Evolutionary conservation across 2,113 vertebrate species (phyloP), one percentile per base, ranked within the genome.

Genomic region (Spheniscus mendiculus): DNA sequence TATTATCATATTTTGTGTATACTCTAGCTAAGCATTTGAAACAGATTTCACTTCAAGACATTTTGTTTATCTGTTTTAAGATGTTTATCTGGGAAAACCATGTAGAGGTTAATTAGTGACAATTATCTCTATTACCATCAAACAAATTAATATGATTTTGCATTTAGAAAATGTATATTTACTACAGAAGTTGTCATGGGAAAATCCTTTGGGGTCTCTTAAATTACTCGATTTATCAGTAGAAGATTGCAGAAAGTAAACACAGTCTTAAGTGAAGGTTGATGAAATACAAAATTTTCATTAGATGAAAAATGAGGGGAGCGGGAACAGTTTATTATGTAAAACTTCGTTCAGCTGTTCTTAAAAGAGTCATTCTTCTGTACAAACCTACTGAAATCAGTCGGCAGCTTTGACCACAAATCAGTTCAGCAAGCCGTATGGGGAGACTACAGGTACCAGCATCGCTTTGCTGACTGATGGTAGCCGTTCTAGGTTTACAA

Each of bases 61-160:
- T 91, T 91, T 85, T 87, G 38, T 84, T 92, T 95, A 74, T 92
- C 71, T 89, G 16, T 79, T 96, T 77, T 82, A 70, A 80, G 65
- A 85, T 88, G 16, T 85, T 96, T 91, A 86, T 94, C 70, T 83
- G 29, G 32, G n/a, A 85, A 82, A 94, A 83, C 22, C 40, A 58
- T 44, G 45, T 30, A 83, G 73, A 96, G 56, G 73, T 93, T 96
- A 91, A 94, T 96, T 94, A 93, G 70, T 44, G 32, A 69, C 74
- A 90, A 88, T 94, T 96, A 93, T 83, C 62, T 77, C 44, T 91
- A 66, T 66, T 90, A 80, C 66, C 26, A 55, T 95, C 49, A 93
- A 92, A 91, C 40, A 95, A 91, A 96, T 95, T 90, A 93, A 77
- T 95, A 85, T 22, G 62, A 88, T 58, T 91, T 93, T 82, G 29